Evolutionary conservation across 92 coral and sea anemone genomes (phyloP), one percentile per base, ranked within the genome.

Genomic region (Zoanthus gigantus): DNA sequence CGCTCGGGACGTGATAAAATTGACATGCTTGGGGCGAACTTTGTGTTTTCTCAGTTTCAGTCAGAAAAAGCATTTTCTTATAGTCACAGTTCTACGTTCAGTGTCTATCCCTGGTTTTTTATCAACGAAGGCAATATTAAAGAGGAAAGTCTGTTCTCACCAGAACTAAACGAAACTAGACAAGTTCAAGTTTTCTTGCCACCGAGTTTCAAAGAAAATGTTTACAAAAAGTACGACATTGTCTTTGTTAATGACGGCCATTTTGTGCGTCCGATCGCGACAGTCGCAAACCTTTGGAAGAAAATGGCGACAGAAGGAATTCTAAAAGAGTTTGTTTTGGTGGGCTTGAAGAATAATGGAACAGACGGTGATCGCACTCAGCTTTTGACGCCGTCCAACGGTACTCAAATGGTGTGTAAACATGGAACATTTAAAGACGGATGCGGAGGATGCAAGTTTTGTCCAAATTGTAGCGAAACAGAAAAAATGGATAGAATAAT

Each of bases 91-190:
- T 88, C 45, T 37, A 58, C 57, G 8, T 53, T 65, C 71, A 12
- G 69, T 1, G 74, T 37, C 76, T 90, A 69, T 60, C 92, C 92
- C n/a, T 90, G 92, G 92, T 90, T 90, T 71, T 90, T 85, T 54
- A 44, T 32, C 15, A 50, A 78, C 58, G 46, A 71, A 58, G 86
- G 86, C 30, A 37, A 68, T 15, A 44, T 73, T 54, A 85, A 18
- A 77, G 54, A 78, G 34, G 73, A 84, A 57, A 37, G 4, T 1
- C 30, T 90, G 45, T 77, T 69, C 52, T 90, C 92, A 8, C 86
- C 89, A n/a, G 86, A 90, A 44, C 79, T 90, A 5, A 18, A 58
- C 29, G 82, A 78, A 45, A 72, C 54, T 28, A 85, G 92, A 2
- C 13, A 28, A 4, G 32, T 90, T 42, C 45, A 63, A 45, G 23